Conservation (phyloP, 1,140 invertebrate species). For the Centruroides vittatus region DNA sequence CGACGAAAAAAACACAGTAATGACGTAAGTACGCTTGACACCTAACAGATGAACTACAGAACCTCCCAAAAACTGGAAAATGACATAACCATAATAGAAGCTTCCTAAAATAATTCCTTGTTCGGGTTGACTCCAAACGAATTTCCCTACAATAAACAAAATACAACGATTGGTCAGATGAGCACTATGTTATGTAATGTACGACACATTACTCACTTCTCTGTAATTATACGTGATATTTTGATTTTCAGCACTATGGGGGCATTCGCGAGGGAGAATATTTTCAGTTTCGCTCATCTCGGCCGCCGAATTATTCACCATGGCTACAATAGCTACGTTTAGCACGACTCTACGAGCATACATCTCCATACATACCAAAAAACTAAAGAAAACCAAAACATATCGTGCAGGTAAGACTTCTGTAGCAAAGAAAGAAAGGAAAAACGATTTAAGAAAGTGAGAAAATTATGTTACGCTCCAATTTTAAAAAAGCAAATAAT, state of each 20-base stretch:
- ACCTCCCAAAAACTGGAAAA: background rate
- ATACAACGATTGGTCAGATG: background rate
- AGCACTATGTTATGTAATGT: background rate
- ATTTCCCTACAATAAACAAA: background rate
- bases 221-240: background rate
- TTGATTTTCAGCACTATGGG: background rate
- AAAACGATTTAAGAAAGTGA: no score
- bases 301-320: slow-evolving; percentile 48
- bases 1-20: slow-evolving; percentile 63
- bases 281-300: background rate
- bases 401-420: background rate
- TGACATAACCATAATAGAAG: background rate
- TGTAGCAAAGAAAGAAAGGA: background rate
- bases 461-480: no score
- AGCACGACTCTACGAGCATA: slow-evolving; percentile 92
- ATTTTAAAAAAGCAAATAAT: no score
- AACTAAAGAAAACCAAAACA: background rate
- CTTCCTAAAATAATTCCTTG: background rate
- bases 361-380: slow-evolving; percentile 23
- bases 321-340: slow-evolving; percentile 90
- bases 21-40: slow-evolving; percentile 52
- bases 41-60: background rate
- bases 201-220: background rate
- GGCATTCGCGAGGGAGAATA: background rate
- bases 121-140: background rate